phyloP scores from a whole-genome alignment of 2,888 invertebrate species.

The Chymomyza procnemis region DNA sequence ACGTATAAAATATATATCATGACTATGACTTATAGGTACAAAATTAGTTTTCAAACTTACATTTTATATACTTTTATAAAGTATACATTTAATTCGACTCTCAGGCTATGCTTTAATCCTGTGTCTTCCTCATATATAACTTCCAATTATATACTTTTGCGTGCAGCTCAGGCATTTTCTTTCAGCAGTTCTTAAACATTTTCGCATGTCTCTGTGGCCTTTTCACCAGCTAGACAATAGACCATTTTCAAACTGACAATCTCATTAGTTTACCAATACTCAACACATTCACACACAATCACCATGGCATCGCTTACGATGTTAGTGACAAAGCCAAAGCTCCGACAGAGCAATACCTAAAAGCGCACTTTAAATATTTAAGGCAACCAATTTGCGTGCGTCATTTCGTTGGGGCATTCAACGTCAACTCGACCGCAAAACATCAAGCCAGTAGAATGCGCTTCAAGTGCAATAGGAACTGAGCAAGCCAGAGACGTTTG shows the following conservation, averaged over 20 bases:
- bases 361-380: conserved; percentile 59
- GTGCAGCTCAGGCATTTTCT: not conserved
- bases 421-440: conserved; percentile 64
- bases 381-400: conserved; percentile 25
- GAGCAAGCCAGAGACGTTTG: not conserved
- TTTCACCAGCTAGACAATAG: not conserved
- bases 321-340: not conserved
- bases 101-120: too few species aligned
- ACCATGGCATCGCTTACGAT: conserved; percentile 17
- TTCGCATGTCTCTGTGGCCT: not conserved
- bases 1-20: too few species aligned
- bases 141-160: too few species aligned
- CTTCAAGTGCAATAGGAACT: conserved; percentile 19
- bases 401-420: conserved; percentile 20
- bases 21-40: too few species aligned
- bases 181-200: not conserved
- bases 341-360: conserved; percentile 36
- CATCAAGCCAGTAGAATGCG: conserved; percentile 53
- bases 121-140: too few species aligned
- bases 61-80: too few species aligned
- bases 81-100: too few species aligned
- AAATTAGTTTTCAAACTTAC: too few species aligned
- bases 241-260: conserved; percentile 17
- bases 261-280: conserved; percentile 45
- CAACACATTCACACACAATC: conserved; percentile 6